Base-by-base conservation (phyloP, 2,797 vertebrate species). In the Bradypodion ventrale region DNA sequence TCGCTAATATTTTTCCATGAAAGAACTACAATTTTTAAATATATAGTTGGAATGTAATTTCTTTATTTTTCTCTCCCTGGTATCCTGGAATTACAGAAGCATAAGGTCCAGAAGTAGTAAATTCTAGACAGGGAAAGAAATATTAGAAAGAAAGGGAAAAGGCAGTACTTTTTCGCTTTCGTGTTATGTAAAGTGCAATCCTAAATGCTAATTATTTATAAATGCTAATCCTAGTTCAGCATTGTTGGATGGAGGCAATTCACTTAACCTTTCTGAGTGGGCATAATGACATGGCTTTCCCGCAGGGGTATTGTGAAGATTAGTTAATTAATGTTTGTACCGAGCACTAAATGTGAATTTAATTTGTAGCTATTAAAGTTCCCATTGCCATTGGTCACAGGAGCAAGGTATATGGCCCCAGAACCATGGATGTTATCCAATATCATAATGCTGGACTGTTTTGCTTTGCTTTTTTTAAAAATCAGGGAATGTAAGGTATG, bases 301-400 rank as follows among this genome's bases (percentile, higher is more conserved):
- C 40, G 16, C 12, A 44, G 63, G 78, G 73, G 25, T 88, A 90
- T 85, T 82, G n/a, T 3, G 25, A 87, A 52, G 60, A 60, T 87
- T 87, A 88, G 83, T 92, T 83, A 80, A 80, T 83, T 90, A 90
- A 82, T 84, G 83, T 37, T 75, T 83, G 74, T 85, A 29, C 83
- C 70, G 3, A 90, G 78, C 76, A 29, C 66, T 88, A 87, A 88
- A 86, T 88, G 44, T 88, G 23, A 87, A 2, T 80, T 40, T 74
- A 75, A 73, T 35, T 87, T 92, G 88, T 73, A 69, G 13, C 59
- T 84, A 10, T 70, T 84, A 84, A 65, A 75, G n/a, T 6, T 87
- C 42, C 25, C 52, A 52, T 83, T 87, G 77, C 77, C 6, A 4
- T 21, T 83, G 2, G 78, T 86, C 5, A 0, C 46, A 76, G 42